These are phyloP conservation scores for Sebastiscus tertius DNA, from an alignment of 2,797 vertebrate species.

Conservation along the genomic window DNA sequence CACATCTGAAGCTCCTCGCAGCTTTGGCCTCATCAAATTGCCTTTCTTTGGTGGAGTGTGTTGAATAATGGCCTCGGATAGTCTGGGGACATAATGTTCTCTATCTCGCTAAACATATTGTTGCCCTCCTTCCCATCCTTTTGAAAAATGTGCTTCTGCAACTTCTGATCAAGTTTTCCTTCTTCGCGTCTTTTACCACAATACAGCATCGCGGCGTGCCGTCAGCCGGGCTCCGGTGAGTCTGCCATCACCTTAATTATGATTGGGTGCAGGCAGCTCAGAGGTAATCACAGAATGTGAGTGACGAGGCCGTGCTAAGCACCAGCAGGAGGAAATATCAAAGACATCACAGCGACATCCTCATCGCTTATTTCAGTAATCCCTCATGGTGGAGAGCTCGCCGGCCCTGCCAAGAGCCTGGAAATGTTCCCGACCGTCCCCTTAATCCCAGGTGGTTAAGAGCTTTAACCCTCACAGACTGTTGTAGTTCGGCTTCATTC, in stretches of 20 bases:
- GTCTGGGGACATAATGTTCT: conserved; percentile 47
- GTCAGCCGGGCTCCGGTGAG: not conserved
- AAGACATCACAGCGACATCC: conserved; percentile 31
- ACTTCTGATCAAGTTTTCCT: conserved; percentile 24
- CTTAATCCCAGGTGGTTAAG: conserved; percentile 28
- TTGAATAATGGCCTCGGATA: conserved; percentile 49
- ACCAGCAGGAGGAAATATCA: conserved; percentile 29
- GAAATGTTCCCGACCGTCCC: conserved; percentile 6
- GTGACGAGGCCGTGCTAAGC: conserved; percentile 23
- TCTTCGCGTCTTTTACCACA: not conserved
- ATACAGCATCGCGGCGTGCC: not conserved
- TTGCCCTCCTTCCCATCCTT: conserved; percentile 34
- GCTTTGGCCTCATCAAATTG: conserved; percentile 49
- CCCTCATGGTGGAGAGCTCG: conserved; percentile 18
- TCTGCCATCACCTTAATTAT: conserved; percentile 55
- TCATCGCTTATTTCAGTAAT: conserved; percentile 51
- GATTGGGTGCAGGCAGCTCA: conserved; percentile 44
- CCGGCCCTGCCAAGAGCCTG: conserved; percentile 11
- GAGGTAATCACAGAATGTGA: conserved; percentile 49
- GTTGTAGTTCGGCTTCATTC: conserved; percentile 8
- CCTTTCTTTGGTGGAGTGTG: conserved; percentile 39
- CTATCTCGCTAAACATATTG: conserved; percentile 36
- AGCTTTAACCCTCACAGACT: not conserved
- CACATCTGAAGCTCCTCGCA: conserved; percentile 45
- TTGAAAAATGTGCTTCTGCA: conserved; percentile 1